Conservation (phyloP, 37 sponge, comb jelly and placozoan species). For the Lycopodina hypogea region DNA sequence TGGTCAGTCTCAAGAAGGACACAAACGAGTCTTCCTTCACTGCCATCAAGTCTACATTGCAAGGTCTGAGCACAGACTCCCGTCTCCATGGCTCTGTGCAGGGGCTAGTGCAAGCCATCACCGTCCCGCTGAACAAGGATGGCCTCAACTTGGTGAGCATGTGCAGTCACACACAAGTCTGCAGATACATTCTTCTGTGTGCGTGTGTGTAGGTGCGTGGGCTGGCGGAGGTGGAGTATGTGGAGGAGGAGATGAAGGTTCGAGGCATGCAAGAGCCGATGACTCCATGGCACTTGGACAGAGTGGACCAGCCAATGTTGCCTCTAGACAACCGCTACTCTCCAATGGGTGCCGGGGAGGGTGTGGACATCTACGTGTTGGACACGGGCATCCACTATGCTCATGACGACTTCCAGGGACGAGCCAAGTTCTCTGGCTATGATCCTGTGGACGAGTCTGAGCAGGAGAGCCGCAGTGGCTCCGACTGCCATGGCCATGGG, state of each 20-base stretch:
- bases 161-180: background rate
- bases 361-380: conserved; percentile 72
- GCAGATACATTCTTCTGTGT: background rate
- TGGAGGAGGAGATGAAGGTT: conserved; percentile 56
- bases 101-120: conserved; percentile 41
- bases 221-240: conserved; percentile 43
- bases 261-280: conserved; percentile 25
- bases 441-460: conserved; percentile 39
- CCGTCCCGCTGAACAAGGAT: conserved; percentile 34
- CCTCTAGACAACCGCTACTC: conserved; percentile 52
- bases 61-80: background rate
- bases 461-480: conserved; percentile 11
- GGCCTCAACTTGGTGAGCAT: conserved; percentile 32
- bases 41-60: background rate
- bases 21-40: conserved; percentile 14
- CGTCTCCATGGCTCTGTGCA: conserved; percentile 29
- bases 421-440: conserved; percentile 45
- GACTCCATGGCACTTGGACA: conserved; percentile 52
- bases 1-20: conserved; percentile 38
- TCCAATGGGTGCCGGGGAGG: conserved; percentile 57
- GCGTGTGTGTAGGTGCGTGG: conserved; percentile 18
- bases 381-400: conserved; percentile 66
- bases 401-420: conserved; percentile 52
- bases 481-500: conserved; percentile 72
- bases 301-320: conserved; percentile 51